Base-by-base conservation (phyloP, 2,113 vertebrate species). In the Bostrychus sinensis region DNA sequence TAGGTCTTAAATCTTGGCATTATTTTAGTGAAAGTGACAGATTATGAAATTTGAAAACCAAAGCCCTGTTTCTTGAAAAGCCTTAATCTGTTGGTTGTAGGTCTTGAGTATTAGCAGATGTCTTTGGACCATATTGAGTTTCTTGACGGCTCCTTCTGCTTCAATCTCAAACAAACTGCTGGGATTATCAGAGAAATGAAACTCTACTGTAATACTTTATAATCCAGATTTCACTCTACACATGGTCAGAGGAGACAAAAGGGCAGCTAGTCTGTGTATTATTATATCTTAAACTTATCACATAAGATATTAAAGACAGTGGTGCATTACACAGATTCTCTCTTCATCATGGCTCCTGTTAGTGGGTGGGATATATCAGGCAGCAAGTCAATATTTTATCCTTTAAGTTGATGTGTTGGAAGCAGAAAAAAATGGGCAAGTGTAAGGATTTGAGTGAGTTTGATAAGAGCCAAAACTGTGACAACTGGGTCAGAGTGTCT, bases 61-160 rank as follows among this genome's bases (percentile, higher is more conserved):
- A 46, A 46, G 43, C 13, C 12, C 12, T 23, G 23, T 23, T 46
- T 46, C 43, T 46, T 7, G 20, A 25, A 25, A 20, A 2, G 6
- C 43, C 10, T 3, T 46, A 46, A 46, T 46, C 43, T 22, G 3
- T 20, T 12, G 19, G 19, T 46, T 22, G 32, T 22, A 2, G 10
- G 10, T 46, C 43, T 46, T 23, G 6, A 23, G 11, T 50, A n/a
- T n/a, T n/a, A n/a, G n/a, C 46, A 7, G 43, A 22, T 46, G 25
- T 50, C 86, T 84, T 74, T 3, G 6, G 13, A 78, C 61, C 89
- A 87, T 85, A 86, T 82, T 66, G 87, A 84, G 9, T 32, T 66
- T 28, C 63, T 64, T 53, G 28, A n/a, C 67, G 57, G 19, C 22
- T 77, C 81, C 84, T 79, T 89, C 87, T 86, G 77, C 75, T 84